These are phyloP conservation scores for Pelobates fuscus DNA, from an alignment of 2,113 vertebrate genomes.

Conservation along the genomic window DNA sequence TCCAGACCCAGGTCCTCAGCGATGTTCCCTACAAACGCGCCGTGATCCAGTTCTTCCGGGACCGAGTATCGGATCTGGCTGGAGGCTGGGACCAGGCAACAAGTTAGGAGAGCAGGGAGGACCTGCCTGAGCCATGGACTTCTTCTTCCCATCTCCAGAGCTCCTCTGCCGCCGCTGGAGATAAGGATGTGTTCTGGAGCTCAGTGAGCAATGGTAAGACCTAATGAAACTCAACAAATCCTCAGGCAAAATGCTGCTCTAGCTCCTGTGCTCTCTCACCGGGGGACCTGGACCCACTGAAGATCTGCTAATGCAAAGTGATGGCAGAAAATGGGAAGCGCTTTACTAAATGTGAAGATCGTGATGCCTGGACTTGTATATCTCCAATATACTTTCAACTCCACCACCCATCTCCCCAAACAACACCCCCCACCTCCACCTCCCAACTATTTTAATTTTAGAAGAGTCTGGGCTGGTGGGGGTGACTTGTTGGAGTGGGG, in stretches of 20 bases:
- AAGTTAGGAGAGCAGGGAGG: conserved; percentile 66
- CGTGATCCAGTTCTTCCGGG: conserved; percentile 87
- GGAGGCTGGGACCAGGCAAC: conserved; percentile 67
- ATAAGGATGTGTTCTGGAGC: conserved; percentile 25
- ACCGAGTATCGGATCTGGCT: conserved; percentile 85
- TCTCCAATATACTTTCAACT: conserved; percentile 38
- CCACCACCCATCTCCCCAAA: conserved; percentile 27
- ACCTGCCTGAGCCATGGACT: conserved; percentile 59
- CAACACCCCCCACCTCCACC: conserved; percentile 72
- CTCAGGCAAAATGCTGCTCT: conserved; percentile 25
- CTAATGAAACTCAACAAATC: conserved; percentile 9
- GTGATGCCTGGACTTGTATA: conserved; percentile 29
- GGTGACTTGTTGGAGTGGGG: too few species aligned
- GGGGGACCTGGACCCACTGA: conserved; percentile 7
- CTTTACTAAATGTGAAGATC: conserved; percentile 27
- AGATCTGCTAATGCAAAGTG: conserved; percentile 40
- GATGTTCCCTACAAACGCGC: conserved; percentile 89
- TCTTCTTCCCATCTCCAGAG: neutral
- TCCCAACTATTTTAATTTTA: conserved; percentile 73
- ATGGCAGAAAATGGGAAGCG: conserved; percentile 24
- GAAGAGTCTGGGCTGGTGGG: conserved; percentile 47
- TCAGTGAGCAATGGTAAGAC: conserved; percentile 20
- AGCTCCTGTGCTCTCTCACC: conserved; percentile 3
- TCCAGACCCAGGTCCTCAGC: conserved; percentile 87
- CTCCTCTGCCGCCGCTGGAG: too few species aligned